Percentiles rank a stretch among this genome's conserved stretches.
Conservation (phyloP, 2,797 vertebrate species). For the Coranthus polyacanthus region DNA sequence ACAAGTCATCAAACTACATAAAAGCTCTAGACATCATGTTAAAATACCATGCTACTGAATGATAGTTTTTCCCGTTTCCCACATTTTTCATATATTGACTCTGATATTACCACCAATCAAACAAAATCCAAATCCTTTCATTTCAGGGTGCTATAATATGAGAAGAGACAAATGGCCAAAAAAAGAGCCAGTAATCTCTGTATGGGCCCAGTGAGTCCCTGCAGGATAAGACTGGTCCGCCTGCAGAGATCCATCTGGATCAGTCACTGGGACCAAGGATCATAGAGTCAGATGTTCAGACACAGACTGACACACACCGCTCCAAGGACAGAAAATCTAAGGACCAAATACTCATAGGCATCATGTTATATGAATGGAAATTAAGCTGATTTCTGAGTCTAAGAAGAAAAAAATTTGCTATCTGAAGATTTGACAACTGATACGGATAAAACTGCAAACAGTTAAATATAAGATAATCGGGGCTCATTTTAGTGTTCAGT, state of each 20-base stretch:
- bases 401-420: neutral
- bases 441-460: no score
- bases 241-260: conserved; percentile 60
- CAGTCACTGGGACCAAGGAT: conserved; percentile 40
- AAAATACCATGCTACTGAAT: conserved; percentile 6
- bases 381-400: neutral
- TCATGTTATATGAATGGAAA: neutral
- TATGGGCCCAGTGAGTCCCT: conserved; percentile 45
- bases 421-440: conserved; percentile 3
- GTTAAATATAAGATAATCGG: conserved; percentile 11
- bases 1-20: conserved; percentile 1
- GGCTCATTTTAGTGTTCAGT: conserved; percentile 15
- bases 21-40: neutral
- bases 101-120: neutral
- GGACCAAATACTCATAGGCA: conserved; percentile 4
- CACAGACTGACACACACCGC: conserved; percentile 13
- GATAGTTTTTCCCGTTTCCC: neutral
- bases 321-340: conserved; percentile 8
- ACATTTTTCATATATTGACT: neutral
- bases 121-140: neutral
- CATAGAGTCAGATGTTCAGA: conserved; percentile 45
- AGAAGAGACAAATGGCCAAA: conserved; percentile 41
- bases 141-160: conserved; percentile 7
- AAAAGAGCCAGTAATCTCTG: conserved; percentile 50
- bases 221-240: conserved; percentile 58